These are phyloP conservation scores for Leptinotarsa haldemani DNA, from an alignment of 2,888 invertebrate genomes.

Conservation along the genomic window DNA sequence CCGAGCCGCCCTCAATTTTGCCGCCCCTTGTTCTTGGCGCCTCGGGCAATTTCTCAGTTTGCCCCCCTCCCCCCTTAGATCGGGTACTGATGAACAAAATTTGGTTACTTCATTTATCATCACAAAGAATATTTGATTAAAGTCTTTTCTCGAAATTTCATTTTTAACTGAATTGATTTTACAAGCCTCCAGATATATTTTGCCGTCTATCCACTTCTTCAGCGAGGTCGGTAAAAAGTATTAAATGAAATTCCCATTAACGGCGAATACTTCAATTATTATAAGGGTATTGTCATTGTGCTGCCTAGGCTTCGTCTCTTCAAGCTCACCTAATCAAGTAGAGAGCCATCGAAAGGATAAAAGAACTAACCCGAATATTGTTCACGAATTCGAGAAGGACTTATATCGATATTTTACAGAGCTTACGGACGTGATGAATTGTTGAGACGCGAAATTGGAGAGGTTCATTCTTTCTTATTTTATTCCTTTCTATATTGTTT, in stretches of 20 bases:
- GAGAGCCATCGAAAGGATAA: constrained; percentile 20
- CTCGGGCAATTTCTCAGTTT: no score
- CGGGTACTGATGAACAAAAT: no score
- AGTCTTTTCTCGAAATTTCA: no score
- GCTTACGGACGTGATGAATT: constrained; percentile 26
- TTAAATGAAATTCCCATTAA: constrained; percentile 1
- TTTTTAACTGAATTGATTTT: no score
- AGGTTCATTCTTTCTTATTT: constrained; percentile 13
- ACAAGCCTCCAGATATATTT: no score
- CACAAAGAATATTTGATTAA: no score
- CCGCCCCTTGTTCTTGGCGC: no score
- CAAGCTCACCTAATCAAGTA: constrained; percentile 23
- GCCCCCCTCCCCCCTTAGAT: no score
- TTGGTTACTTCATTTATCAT: no score
- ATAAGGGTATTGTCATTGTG: constrained; percentile 9
- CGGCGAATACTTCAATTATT: neutral
- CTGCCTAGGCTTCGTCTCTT: constrained; percentile 2
- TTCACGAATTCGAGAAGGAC: constrained; percentile 19
- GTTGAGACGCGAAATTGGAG: constrained; percentile 24
- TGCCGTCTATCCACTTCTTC: neutral
- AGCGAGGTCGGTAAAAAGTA: neutral
- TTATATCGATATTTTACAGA: constrained; percentile 22
- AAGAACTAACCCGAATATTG: constrained; percentile 17
- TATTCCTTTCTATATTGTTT: constrained; percentile 18
- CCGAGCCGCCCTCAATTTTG: no score